Conservation (phyloP, 2,888 invertebrate species). For the Copidosoma aretas region DNA sequence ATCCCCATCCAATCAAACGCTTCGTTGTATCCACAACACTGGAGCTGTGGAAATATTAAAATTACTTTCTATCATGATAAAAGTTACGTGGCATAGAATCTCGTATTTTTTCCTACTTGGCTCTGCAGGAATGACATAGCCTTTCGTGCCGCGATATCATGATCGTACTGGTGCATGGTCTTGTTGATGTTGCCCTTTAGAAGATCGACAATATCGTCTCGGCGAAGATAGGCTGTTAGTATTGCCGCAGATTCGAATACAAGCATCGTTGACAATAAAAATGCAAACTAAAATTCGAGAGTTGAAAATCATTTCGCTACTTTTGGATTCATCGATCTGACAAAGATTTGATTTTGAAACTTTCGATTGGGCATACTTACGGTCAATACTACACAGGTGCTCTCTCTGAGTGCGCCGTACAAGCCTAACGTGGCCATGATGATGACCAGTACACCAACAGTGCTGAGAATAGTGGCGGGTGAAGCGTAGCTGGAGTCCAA, state of each 20-base stretch:
- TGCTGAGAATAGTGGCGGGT: conserved; percentile 77
- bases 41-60: not conserved
- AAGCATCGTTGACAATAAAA: conserved; percentile 66
- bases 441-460: conserved; percentile 77
- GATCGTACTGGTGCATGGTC: conserved; percentile 63
- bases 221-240: conserved; percentile 66
- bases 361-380: conserved; percentile 56
- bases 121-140: conserved; percentile 69
- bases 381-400: conserved; percentile 73
- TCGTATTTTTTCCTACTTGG: conserved; percentile 57
- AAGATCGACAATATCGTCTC: conserved; percentile 59
- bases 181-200: conserved; percentile 63
- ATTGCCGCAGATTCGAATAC: conserved; percentile 70
- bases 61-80: not conserved
- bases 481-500: conserved; percentile 71
- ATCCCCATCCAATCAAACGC: not conserved
- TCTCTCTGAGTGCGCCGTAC: conserved; percentile 81
- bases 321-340: too few species aligned
- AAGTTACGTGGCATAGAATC: not conserved
- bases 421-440: conserved; percentile 81
- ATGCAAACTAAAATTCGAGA: conserved; percentile 63
- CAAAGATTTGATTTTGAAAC: too few species aligned
- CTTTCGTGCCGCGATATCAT: conserved; percentile 57
- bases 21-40: not conserved
- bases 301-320: too few species aligned